These are phyloP conservation scores for Oreohelix idahoensis DNA, from an alignment of 1,140 invertebrate species.

Conservation along the genomic window DNA sequence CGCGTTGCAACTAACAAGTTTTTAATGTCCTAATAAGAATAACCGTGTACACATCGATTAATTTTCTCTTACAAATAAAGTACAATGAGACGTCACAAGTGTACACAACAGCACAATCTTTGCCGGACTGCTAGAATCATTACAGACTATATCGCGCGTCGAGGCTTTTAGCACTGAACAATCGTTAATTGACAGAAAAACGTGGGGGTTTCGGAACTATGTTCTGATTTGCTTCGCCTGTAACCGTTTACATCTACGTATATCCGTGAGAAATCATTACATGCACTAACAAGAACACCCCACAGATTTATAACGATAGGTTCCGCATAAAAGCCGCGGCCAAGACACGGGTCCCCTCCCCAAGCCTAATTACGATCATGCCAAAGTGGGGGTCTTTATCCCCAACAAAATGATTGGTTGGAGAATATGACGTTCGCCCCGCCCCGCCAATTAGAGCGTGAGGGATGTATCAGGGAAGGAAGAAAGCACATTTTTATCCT, in stretches of 20 bases:
- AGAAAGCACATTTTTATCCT: neutral
- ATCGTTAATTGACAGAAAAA: neutral
- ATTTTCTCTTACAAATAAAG: too few relatives aligned
- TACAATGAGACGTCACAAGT: too few relatives aligned
- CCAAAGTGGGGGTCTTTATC: neutral
- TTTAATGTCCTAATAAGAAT: too few relatives aligned
- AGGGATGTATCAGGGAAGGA: neutral
- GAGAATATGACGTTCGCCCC: constrained; percentile 13
- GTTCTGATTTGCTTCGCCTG: neutral
- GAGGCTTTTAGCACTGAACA: neutral
- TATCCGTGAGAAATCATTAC: neutral
- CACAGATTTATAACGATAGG: neutral
- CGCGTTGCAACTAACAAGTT: too few relatives aligned
- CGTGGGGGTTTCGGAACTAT: neutral
- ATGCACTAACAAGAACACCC: neutral
- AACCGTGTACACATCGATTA: too few relatives aligned
- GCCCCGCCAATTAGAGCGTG: constrained; percentile 11
- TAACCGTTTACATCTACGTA: neutral
- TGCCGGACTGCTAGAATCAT: neutral
- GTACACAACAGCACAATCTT: neutral
- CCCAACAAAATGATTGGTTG: constrained; percentile 17
- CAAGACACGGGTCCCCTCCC: constrained; percentile 4
- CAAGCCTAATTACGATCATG: neutral
- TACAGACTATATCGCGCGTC: neutral
- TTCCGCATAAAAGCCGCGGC: neutral